Evolutionary conservation across 2,113 vertebrate genomes (phyloP).

Genomic region (Rynchops niger): DNA sequence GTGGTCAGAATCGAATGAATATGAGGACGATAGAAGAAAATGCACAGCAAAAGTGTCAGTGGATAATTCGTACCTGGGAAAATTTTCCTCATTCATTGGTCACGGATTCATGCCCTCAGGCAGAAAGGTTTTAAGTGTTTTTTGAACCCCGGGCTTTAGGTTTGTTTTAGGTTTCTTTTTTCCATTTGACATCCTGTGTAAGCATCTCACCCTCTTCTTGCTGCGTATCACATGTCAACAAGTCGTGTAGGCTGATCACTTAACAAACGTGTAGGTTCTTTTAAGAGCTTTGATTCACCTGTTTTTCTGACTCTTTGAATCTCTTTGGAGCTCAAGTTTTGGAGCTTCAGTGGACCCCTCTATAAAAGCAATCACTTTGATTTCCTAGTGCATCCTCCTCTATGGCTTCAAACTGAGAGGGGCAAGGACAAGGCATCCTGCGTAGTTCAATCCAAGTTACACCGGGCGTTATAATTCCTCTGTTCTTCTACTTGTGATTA

Average conservation of each 20-base stretch:
- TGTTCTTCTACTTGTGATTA: neutral
- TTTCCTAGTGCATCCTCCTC: neutral
- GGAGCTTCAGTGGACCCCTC: neutral
- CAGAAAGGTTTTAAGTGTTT: neutral
- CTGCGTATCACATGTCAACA: neutral
- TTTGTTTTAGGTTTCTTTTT: neutral
- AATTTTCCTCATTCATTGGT: neutral
- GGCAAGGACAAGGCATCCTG: neutral
- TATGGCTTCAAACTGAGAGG: neutral
- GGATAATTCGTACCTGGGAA: neutral
- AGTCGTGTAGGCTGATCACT: neutral
- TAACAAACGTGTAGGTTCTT: neutral
- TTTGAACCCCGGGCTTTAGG: neutral
- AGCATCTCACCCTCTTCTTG: neutral
- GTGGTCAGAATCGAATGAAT: neutral
- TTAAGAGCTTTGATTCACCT: neutral
- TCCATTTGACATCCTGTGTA: neutral
- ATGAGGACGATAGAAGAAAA: neutral
- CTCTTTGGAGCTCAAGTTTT: neutral
- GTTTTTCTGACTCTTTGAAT: neutral
- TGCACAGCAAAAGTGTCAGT: neutral
- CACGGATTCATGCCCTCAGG: neutral
- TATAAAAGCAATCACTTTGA: neutral
- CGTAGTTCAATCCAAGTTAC: neutral
- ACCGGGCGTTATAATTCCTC: neutral